Base-by-base conservation (phyloP, 2,888 invertebrate genomes). In the Stictocephala bisonia region DNA sequence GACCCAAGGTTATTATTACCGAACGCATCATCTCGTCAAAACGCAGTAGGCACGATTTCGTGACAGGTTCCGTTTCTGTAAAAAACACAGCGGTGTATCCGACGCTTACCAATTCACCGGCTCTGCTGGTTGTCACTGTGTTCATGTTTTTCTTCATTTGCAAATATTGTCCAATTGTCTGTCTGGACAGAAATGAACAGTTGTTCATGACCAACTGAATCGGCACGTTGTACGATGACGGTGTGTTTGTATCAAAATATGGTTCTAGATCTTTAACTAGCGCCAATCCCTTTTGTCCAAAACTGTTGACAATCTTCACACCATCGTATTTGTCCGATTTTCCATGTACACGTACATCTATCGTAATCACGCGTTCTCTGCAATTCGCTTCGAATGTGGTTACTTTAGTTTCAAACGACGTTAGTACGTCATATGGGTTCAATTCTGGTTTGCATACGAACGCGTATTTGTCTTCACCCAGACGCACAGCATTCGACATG, bases 11-110 rank as follows among this genome's bases (percentile, higher is more conserved):
- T 9, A 56, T 56, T 2, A 56, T 56, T 26, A 56, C 56, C 27
- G 56, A 56, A n/a, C 29, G 26, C 56, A 56, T 56, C 56, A 56
- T 56, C 15, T 56, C 56, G 56, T 56, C 56, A 11, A 56, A n/a
- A n/a, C 56, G 4, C 9, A 56, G 15, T 2, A n/a, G 56, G 18
- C 56, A 56, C 13, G 56, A 7, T 22, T 51, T 51, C 3, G 51
- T 51, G 4, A n/a, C n/a, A 4, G 51, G 51, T n/a, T 51, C 51
- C 3, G 22, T 51, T 51, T 51, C 51, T 20, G 51, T 22, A 4
- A 51, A 22, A n/a, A 51, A 51, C 24, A 51, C 24, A 15, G 51
- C 51, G 6, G 6, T 20, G 22, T 51, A 51, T 7, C 51, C 51
- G 9, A 15, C 15, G 15, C 9, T 15, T 4, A 4, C 6, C 4